Evolutionary conservation across 2,888 invertebrate genomes (phyloP).

Genomic region (Zygaena filipendulae): DNA sequence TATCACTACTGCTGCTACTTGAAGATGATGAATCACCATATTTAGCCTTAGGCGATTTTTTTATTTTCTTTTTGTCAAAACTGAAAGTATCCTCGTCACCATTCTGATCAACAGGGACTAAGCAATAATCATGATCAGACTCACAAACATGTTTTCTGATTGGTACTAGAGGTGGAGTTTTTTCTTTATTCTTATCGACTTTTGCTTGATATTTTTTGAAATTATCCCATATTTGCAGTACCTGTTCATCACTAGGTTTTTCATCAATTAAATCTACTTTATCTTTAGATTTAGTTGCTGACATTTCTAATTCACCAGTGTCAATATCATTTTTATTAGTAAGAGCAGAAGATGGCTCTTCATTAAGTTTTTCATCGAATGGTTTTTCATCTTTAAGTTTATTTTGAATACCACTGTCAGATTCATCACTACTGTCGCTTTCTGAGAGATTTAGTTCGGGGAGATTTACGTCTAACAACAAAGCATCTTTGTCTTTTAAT

Average conservation of each 20-base stretch:
- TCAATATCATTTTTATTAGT: slow-evolving; percentile 19
- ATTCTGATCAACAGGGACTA: slow-evolving; percentile 56
- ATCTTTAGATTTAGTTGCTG: slow-evolving; percentile 24
- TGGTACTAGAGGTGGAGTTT: slow-evolving; percentile 53
- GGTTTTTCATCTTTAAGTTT: slow-evolving; percentile 26
- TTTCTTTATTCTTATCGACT: slow-evolving; percentile 67
- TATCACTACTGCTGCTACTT: slow-evolving; percentile 81
- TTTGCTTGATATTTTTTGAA: slow-evolving; percentile 80
- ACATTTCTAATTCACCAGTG: slow-evolving; percentile 11
- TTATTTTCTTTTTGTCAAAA: slow-evolving; percentile 56
- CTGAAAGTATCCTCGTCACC: slow-evolving; percentile 51
- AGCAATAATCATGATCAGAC: slow-evolving; percentile 83
- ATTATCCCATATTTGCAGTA: slow-evolving; percentile 81
- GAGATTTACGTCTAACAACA: slow-evolving; percentile 69
- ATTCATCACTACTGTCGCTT: slow-evolving; percentile 83
- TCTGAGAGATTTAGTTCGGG: slow-evolving; percentile 87
- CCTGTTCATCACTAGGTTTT: slow-evolving; percentile 66
- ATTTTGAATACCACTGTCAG: slow-evolving; percentile 41
- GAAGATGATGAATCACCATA: slow-evolving; percentile 71
- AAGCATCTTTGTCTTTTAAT: slow-evolving; percentile 53
- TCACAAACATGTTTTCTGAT: slow-evolving; percentile 68
- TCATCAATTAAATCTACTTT: slow-evolving; percentile 35
- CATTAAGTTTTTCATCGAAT: slow-evolving; percentile 23
- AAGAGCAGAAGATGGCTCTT: slow-evolving; percentile 15
- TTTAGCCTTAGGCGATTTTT: slow-evolving; percentile 58